A percentile compares a stretch with the other conserved stretches of the same genome.
phyloP scores from a whole-genome alignment of 2,113 vertebrate species.

The Eulemur rufifrons region DNA sequence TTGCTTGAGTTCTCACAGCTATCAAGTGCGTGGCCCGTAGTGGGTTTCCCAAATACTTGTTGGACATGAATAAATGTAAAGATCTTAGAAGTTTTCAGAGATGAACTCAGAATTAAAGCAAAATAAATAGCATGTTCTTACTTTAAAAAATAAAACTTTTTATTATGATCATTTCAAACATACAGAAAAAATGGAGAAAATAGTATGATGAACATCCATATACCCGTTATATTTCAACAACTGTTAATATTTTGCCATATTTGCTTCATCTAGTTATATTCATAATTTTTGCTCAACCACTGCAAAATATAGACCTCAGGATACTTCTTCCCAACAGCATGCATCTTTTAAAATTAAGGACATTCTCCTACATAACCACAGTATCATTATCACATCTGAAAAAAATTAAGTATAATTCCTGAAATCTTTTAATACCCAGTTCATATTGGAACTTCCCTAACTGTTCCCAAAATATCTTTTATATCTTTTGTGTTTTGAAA shows the following conservation, averaged over 20 bases:
- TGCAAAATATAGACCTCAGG: neutral
- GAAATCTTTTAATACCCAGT: neutral
- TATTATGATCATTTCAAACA: constrained; percentile 47
- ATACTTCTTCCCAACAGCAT: neutral
- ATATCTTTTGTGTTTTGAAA: neutral
- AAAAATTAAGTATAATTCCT: neutral
- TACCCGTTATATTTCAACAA: neutral
- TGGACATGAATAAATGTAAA: neutral
- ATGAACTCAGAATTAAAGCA: constrained; percentile 16
- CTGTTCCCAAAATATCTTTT: neutral
- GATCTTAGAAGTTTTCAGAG: neutral
- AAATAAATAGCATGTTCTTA: constrained; percentile 6
- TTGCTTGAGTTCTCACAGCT: neutral
- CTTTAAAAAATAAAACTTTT: constrained; percentile 31
- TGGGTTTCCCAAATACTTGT: neutral
- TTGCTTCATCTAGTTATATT: neutral
- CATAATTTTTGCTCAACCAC: neutral
- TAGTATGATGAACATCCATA: neutral
- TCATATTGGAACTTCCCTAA: neutral
- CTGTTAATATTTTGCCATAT: neutral
- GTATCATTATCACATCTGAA: neutral
- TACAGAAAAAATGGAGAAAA: neutral
- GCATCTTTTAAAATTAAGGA: neutral
- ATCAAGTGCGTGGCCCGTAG: neutral
- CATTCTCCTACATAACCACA: neutral